These are phyloP conservation scores for Drosophila tristis DNA, from an alignment of 1,140 invertebrate species.

Conservation along the genomic window DNA sequence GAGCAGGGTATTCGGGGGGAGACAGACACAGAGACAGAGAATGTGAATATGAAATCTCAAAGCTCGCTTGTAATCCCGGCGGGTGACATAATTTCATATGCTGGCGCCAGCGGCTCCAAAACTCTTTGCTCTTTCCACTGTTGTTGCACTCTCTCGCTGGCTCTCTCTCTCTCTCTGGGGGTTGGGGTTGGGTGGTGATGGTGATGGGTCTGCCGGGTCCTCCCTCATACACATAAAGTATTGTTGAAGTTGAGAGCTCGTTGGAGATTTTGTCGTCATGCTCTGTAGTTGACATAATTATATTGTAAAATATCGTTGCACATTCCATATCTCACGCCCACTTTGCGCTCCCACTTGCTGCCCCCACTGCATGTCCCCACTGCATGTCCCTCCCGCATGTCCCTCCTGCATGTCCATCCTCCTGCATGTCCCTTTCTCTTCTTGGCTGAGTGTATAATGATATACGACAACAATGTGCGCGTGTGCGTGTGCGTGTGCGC, in stretches of 20 bases:
- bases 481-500: conserved; percentile 8
- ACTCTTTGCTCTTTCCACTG: background rate
- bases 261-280: conserved; percentile 69
- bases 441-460: conserved; percentile 18
- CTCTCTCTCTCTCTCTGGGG: background rate
- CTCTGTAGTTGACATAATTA: conserved; percentile 78
- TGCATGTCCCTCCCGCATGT: too few species aligned
- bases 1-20: too few species aligned
- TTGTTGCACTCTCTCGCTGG: background rate
- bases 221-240: conserved; percentile 56
- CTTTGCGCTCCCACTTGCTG: background rate
- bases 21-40: conserved; percentile 30
- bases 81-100: conserved; percentile 78
- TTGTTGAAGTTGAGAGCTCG: conserved; percentile 72
- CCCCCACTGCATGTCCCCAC: too few species aligned
- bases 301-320: conserved; percentile 78
- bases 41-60: conserved; percentile 34
- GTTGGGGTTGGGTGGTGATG: background rate
- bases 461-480: conserved; percentile 37
- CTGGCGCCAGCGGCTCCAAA: conserved; percentile 61
- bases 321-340: conserved; percentile 31
- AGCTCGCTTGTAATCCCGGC: conserved; percentile 58
- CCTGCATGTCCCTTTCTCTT: background rate
- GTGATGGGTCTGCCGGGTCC: background rate
- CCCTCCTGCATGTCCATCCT: too few species aligned